Conservation (phyloP, 2,888 invertebrate species). For the Ochropleura plecta region DNA sequence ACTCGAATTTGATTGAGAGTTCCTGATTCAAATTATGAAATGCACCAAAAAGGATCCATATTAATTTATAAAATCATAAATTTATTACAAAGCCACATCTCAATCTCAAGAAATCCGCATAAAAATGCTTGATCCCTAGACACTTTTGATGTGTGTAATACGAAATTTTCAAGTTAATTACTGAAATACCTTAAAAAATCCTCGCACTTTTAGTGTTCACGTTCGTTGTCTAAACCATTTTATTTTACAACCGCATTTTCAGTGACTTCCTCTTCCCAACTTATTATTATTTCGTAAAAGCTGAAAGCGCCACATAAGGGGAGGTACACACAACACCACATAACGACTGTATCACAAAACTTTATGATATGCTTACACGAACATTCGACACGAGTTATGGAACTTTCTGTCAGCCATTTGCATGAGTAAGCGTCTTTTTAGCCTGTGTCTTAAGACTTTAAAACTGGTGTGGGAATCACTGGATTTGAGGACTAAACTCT, state of each 20-base stretch:
- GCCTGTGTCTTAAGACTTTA: conserved; percentile 14
- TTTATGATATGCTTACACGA: conserved; percentile 39
- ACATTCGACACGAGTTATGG: conserved; percentile 40
- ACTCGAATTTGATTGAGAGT: no score
- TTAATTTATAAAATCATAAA: no score
- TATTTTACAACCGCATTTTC: conserved; percentile 1
- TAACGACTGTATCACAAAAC: conserved; percentile 40
- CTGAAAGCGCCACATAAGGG: conserved; percentile 22
- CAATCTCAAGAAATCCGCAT: no score
- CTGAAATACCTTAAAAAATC: not conserved
- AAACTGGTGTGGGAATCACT: not conserved
- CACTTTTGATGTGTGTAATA: no score
- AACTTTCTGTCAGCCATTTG: conserved; percentile 18
- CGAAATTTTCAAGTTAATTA: not conserved
- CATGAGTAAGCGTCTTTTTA: conserved; percentile 23
- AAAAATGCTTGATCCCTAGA: no score
- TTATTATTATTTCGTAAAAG: conserved; percentile 38
- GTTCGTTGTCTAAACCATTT: conserved; percentile 5
- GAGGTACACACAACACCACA: conserved; percentile 2
- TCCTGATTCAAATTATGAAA: no score
- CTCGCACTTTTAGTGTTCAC: not conserved
- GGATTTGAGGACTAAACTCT: not conserved
- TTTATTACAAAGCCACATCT: no score
- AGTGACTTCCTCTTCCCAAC: conserved; percentile 3
- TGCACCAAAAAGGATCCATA: no score